These are phyloP conservation scores for Sturnus vulgaris DNA, from an alignment of 2,113 vertebrate species.

Conservation along the genomic window DNA sequence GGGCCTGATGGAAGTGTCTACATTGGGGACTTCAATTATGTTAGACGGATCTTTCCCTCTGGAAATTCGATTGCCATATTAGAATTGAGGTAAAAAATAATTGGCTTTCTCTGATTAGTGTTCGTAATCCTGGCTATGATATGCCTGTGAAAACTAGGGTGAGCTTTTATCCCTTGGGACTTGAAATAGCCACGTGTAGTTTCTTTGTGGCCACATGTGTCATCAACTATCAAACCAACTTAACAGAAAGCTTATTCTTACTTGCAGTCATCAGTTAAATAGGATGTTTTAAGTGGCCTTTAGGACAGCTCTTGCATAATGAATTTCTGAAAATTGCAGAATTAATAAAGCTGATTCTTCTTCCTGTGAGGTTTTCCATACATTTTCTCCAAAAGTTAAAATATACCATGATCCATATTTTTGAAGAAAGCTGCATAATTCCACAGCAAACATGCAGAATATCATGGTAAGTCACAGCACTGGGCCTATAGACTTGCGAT, in stretches of 20 bases:
- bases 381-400: neutral
- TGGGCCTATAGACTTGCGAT: neutral
- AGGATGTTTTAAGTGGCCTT: neutral
- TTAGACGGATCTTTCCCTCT: conserved; percentile 88
- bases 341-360: neutral
- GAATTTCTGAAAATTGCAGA: neutral
- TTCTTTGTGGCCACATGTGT: neutral
- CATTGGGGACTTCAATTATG: conserved; percentile 95
- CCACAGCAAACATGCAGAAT: neutral
- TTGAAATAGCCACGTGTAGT: neutral
- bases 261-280: neutral
- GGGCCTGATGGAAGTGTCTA: conserved; percentile 93
- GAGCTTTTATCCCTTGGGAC: neutral
- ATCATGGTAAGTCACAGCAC: neutral
- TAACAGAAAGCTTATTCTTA: neutral
- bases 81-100: conserved; percentile 86
- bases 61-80: conserved; percentile 88
- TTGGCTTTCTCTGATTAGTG: neutral
- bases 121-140: neutral
- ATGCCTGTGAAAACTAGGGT: fast-evolving
- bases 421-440: neutral
- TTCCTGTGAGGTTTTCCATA: neutral
- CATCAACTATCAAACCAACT: neutral
- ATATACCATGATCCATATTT: neutral
- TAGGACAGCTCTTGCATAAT: neutral